These are phyloP conservation scores for Reinhardtius hippoglossoides DNA, from an alignment of 2,113 vertebrate species.

Conservation along the genomic window DNA sequence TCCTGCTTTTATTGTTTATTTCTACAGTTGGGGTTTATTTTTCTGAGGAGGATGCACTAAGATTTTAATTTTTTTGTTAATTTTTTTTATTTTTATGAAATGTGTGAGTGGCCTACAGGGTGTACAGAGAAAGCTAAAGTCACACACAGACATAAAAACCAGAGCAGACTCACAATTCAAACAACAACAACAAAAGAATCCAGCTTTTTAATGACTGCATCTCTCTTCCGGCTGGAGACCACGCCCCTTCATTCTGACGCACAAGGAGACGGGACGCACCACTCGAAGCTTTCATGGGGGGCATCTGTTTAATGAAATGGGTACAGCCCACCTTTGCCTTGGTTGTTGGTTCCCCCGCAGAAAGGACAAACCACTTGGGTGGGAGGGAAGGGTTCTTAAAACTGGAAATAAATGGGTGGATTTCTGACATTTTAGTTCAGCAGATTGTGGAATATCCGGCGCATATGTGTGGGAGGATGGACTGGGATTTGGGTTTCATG, in stretches of 20 bases:
- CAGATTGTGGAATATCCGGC: slow-evolving; percentile 12
- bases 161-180: slow-evolving; percentile 81
- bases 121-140: slow-evolving; percentile 72
- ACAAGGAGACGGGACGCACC: slow-evolving; percentile 73
- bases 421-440: slow-evolving; percentile 54
- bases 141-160: slow-evolving; percentile 57
- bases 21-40: slow-evolving; percentile 79
- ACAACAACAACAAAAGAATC: slow-evolving; percentile 68
- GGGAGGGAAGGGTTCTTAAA: slow-evolving; percentile 45
- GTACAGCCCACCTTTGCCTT: slow-evolving; percentile 49
- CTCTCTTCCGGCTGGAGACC: slow-evolving; percentile 82
- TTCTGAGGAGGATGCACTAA: slow-evolving; percentile 98
- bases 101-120: slow-evolving; percentile 90
- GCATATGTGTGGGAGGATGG: slow-evolving; percentile 38
- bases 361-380: slow-evolving; percentile 73
- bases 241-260: slow-evolving; percentile 71
- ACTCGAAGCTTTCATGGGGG: slow-evolving; percentile 60
- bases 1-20: slow-evolving; percentile 93
- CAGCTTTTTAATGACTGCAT: slow-evolving; percentile 79
- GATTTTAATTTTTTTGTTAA: slow-evolving; percentile 93
- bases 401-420: slow-evolving; percentile 30
- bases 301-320: slow-evolving; percentile 26
- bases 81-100: slow-evolving; percentile 83
- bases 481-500: slow-evolving; percentile 23
- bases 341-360: slow-evolving; percentile 54